phyloP scores from a whole-genome alignment of 2,888 invertebrate genomes.

The Synergus itoensis region DNA sequence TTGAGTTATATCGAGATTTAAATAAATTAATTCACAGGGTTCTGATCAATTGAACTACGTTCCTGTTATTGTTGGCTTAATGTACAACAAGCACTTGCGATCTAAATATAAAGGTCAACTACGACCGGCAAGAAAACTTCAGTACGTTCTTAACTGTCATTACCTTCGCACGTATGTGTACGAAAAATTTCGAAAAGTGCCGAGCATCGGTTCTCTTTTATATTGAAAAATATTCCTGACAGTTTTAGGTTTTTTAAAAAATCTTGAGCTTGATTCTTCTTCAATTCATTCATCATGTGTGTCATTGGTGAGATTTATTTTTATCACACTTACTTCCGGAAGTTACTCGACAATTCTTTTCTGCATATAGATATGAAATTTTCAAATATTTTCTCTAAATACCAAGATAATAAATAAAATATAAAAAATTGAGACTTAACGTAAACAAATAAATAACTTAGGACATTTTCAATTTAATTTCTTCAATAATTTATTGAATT shows the following conservation, averaged over 20 bases:
- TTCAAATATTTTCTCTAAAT: not conserved
- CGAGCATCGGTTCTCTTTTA: conserved; percentile 23
- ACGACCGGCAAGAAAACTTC: conserved; percentile 45
- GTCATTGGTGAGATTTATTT: conserved; percentile 52
- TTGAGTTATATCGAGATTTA: not conserved
- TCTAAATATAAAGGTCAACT: conserved; percentile 58
- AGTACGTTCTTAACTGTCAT: conserved; percentile 52
- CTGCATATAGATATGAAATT: not conserved
- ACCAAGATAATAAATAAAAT: not conserved
- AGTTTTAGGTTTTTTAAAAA: conserved; percentile 20
- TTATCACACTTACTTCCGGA: not conserved
- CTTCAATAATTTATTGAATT: not conserved
- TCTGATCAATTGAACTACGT: conserved; percentile 24
- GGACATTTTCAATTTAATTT: not conserved
- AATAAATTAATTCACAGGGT: conserved; percentile 13
- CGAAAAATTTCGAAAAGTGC: conserved; percentile 38
- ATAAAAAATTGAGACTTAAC: not conserved
- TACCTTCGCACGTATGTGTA: conserved; percentile 53
- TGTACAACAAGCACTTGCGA: conserved; percentile 42
- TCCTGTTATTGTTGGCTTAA: conserved; percentile 4
- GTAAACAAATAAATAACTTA: not conserved
- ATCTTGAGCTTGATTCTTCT: not conserved
- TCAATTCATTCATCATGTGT: conserved; percentile 47
- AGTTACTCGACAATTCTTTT: not conserved
- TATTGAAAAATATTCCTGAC: conserved; percentile 46